Evolutionary conservation across 2,113 vertebrate genomes (phyloP), one percentile per base, ranked within the genome.

Genomic region (Scomber scombrus): DNA sequence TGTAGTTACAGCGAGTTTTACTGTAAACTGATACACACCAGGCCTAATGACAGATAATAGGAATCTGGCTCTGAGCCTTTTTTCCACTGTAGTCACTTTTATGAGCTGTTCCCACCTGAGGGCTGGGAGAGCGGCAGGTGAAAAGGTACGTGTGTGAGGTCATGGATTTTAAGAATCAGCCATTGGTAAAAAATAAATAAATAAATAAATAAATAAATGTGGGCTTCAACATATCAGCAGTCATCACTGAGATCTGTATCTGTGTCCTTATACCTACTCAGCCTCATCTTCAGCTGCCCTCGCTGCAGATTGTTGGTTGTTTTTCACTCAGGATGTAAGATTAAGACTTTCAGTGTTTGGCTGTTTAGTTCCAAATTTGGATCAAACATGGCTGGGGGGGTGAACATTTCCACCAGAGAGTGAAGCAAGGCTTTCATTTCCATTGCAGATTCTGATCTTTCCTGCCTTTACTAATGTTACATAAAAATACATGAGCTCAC

Each of bases 391-490:
- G 65, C 54, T 74, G 81, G 75, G 78, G 78, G 80, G 81, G 67
- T 75, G 83, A 75, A 78, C 62, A 21, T 72, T 70, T 78, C 56
- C 65, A 85, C 50, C 45, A 71, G 51, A 75, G 72, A 82, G 56
- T 45, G 65, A 66, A 75, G 75, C 70, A 19, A 71, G 12, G 58
- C 57, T 72, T 90, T 88, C 58, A 86, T 92, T 86, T 89, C 76
- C 78, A 88, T 79, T 89, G 73, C 79, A 87, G 85, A 81, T 90
- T 88, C 18, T 72, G 77, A 92, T 91, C 78, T 86, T 81, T 80
- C 3, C 29, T 65, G 70, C 21, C 57, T 84, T 79, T 66, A 58
- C 72, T 73, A 46, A 58, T 68, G 85, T 88, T 87, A 81, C 50
- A 85, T 85, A 89, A 89, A 90, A 70, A 83, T 56, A 79, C 61